Percentiles rank a stretch among this genome's conserved stretches.
phyloP scores from a whole-genome alignment of 2,888 invertebrate species.

The Papilio elwesi region DNA sequence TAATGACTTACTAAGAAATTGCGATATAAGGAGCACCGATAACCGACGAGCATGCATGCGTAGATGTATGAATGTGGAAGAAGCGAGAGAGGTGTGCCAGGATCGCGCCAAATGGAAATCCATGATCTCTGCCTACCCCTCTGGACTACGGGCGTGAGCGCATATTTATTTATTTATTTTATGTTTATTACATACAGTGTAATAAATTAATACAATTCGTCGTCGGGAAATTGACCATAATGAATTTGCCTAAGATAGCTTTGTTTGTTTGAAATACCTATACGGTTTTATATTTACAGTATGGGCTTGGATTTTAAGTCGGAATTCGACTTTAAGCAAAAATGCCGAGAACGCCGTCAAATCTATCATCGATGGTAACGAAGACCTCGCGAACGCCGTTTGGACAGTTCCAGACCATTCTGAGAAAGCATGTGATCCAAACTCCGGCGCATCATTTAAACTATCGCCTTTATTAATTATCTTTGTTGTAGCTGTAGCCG shows the following conservation, averaged over 20 bases:
- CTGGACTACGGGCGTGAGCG: too few species aligned
- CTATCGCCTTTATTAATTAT: conserved; percentile 11
- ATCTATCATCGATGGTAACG: conserved; percentile 15
- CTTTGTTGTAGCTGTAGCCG: neutral
- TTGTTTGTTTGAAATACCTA: neutral
- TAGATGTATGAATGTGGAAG: too few species aligned
- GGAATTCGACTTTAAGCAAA: conserved; percentile 22
- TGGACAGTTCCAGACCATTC: conserved; percentile 27
- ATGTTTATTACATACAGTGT: neutral
- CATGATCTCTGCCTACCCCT: too few species aligned
- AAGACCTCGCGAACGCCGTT: conserved; percentile 18
- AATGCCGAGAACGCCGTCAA: neutral
- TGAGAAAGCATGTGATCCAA: conserved; percentile 25
- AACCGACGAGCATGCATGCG: too few species aligned
- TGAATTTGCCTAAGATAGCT: neutral
- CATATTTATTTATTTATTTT: neutral
- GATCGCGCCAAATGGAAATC: too few species aligned
- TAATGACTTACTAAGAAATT: too few species aligned
- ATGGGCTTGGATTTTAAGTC: conserved; percentile 38
- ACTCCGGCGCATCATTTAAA: neutral
- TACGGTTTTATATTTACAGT: conserved; percentile 36
- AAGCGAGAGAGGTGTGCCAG: too few species aligned
- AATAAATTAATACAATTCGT: too few species aligned
- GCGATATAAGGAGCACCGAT: too few species aligned
- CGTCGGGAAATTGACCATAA: neutral